These are phyloP conservation scores for Oryzias celebensis DNA, from an alignment of 2,113 vertebrate genomes.

Conservation along the genomic window DNA sequence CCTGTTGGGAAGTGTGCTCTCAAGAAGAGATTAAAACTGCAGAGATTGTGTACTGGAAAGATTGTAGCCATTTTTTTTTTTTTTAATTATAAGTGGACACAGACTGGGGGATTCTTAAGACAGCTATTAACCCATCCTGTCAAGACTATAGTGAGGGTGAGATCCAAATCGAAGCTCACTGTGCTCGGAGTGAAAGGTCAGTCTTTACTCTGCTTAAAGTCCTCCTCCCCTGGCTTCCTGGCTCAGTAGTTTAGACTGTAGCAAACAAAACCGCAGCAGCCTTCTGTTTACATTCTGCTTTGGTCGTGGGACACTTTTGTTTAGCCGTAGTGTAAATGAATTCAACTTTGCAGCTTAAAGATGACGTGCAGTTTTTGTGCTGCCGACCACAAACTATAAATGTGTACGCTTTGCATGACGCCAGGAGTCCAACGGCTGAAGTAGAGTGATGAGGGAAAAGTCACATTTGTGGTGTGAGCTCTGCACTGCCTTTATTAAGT, in stretches of 20 bases:
- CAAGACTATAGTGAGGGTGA: not conserved
- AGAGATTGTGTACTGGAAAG: conserved; percentile 30
- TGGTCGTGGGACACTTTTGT: conserved; percentile 47
- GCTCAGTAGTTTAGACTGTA: conserved; percentile 17
- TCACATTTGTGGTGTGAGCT: conserved; percentile 13
- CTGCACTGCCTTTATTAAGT: not conserved
- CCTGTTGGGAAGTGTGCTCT: conserved; percentile 51
- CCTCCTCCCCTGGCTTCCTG: not conserved
- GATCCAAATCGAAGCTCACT: not conserved
- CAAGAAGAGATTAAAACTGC: conserved; percentile 57
- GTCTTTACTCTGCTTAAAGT: not conserved
- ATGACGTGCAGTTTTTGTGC: conserved; percentile 34
- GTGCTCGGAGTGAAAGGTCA: conserved; percentile 18
- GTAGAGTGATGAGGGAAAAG: conserved; percentile 27
- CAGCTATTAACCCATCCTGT: not conserved
- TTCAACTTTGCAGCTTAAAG: conserved; percentile 34
- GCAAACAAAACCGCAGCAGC: conserved; percentile 44
- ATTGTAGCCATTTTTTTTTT: not conserved
- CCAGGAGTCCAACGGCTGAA: conserved; percentile 16
- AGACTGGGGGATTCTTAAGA: too few species aligned
- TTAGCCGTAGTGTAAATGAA: conserved; percentile 51
- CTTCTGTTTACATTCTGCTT: conserved; percentile 46
- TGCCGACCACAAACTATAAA: conserved; percentile 46
- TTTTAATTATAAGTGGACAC: conserved; percentile 49
- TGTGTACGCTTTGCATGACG: conserved; percentile 16